Conservation (phyloP, 2,888 invertebrate species). For the Nephrotoma flavescens region DNA sequence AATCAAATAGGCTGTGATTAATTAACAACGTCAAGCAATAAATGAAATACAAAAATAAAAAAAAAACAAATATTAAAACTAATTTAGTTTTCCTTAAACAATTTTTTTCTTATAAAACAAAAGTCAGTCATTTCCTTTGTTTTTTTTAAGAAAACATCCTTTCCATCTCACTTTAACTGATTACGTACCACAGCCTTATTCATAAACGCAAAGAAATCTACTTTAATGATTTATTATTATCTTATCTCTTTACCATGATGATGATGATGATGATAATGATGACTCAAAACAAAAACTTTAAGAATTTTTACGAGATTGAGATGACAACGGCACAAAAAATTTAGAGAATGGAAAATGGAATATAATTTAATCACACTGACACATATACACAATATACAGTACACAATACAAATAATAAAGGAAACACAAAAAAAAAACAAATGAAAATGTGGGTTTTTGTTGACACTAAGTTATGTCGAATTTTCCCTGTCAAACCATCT, state of each 20-base stretch:
- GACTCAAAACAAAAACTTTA: neutral
- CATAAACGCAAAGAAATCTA: neutral
- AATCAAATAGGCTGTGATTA: neutral
- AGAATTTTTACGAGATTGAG: neutral
- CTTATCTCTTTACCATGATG: neutral
- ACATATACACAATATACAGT: neutral
- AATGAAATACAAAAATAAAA: neutral
- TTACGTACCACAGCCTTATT: neutral
- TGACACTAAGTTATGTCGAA: neutral
- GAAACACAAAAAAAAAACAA: neutral
- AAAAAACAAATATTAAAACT: neutral
- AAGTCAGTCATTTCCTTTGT: neutral
- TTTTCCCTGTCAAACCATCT: neutral
- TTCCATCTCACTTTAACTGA: neutral
- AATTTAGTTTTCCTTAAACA: neutral
- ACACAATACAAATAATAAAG: neutral
- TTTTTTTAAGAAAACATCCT: neutral
- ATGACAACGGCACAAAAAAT: neutral
- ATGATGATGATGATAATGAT: neutral
- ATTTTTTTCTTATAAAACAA: neutral
- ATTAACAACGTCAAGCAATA: neutral
- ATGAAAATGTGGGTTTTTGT: neutral
- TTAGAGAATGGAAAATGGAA: neutral
- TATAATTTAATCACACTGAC: neutral
- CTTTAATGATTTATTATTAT: neutral